Percentiles rank a stretch among this genome's conserved stretches.
These are phyloP conservation scores for Apolygus lucorum DNA, from an alignment of 1,140 invertebrate genomes.

Conservation along the genomic window DNA sequence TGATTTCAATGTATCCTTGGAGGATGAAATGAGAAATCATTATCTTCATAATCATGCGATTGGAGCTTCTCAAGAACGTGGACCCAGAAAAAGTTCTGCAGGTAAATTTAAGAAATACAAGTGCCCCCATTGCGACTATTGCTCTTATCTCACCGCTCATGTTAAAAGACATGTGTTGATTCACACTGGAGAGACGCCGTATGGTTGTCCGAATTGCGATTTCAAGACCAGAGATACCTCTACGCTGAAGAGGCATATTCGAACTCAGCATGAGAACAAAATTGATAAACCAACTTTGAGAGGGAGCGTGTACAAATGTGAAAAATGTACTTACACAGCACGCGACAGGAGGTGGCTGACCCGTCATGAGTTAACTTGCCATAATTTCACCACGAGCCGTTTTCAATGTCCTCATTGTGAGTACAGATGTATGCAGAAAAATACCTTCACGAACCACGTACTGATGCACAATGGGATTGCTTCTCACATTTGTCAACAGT, in stretches of 20 bases:
- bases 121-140: background rate
- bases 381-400: too few relatives aligned
- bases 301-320: background rate
- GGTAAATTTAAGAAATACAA: background rate
- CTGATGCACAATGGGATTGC: background rate
- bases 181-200: background rate
- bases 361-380: too few relatives aligned
- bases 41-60: too few relatives aligned
- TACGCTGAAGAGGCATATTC: background rate
- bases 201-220: background rate
- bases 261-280: background rate
- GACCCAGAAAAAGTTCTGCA: too few relatives aligned
- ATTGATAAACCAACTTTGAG: too few relatives aligned
- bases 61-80: too few relatives aligned
- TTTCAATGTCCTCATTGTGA: background rate
- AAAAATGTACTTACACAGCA: too few relatives aligned
- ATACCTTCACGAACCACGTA: background rate
- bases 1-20: too few relatives aligned
- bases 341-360: too few relatives aligned
- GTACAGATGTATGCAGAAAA: background rate
- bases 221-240: background rate
- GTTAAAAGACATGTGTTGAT: background rate
- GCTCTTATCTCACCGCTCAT: background rate
- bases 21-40: too few relatives aligned
- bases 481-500: background rate